Percentiles rank a stretch among this genome's conserved stretches.
Evolutionary conservation across 2,797 vertebrate genomes (phyloP).

Genomic region (Arnoldichthys spilopterus): DNA sequence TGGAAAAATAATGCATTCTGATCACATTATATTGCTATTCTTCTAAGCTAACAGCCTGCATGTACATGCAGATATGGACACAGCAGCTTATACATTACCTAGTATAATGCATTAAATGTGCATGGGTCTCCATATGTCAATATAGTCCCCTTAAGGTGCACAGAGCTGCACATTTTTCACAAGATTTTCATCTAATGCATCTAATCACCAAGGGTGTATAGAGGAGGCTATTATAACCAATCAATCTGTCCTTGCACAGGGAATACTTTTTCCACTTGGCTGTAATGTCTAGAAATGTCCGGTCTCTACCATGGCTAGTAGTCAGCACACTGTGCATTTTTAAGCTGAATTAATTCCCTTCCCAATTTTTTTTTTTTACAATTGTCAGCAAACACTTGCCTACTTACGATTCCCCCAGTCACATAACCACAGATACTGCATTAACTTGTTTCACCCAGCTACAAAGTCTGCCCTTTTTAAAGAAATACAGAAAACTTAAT

Average conservation of each 20-base stretch:
- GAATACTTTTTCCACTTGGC: conserved; percentile 33
- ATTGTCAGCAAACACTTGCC: not conserved
- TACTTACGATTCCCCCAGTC: no score
- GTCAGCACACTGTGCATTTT: not conserved
- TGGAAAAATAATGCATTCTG: no score
- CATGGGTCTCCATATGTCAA: conserved; percentile 24
- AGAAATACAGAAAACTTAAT: no score
- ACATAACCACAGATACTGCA: no score
- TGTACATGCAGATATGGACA: no score
- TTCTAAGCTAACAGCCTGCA: no score
- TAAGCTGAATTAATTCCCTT: not conserved
- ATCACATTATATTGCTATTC: no score
- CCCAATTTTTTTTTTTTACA: not conserved
- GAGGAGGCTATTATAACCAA: conserved; percentile 42
- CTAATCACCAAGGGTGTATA: conserved; percentile 28
- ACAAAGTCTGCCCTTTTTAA: no score
- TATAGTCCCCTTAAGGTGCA: conserved; percentile 27
- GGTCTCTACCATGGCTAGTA: conserved; percentile 1
- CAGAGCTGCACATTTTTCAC: conserved; percentile 39
- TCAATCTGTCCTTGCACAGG: conserved; percentile 21
- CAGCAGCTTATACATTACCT: no score
- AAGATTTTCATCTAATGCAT: conserved; percentile 42
- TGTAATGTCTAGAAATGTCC: conserved; percentile 11
- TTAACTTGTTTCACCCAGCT: no score
- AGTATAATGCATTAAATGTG: conserved; percentile 18